Evolutionary conservation across 1,140 invertebrate genomes (phyloP).

Genomic region (Trypoxylus dichotomus): DNA sequence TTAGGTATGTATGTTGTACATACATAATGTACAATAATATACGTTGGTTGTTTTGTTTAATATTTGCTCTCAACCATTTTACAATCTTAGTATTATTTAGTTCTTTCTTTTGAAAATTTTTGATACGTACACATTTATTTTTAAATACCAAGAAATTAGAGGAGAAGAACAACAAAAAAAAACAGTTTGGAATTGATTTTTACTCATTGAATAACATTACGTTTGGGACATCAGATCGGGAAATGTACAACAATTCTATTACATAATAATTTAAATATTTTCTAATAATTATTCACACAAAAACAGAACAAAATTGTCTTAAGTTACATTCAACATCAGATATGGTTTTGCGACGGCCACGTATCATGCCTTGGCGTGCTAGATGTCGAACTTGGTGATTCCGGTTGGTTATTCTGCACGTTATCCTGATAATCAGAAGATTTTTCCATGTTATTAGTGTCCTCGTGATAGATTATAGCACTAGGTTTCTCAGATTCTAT

Average conservation of each 20-base stretch:
- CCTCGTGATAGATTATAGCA: slow-evolving; percentile 42
- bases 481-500: slow-evolving; percentile 40
- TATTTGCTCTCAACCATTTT: too few species aligned
- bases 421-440: slow-evolving; percentile 35
- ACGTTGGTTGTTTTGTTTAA: too few species aligned
- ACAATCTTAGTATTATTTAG: too few species aligned
- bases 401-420: slow-evolving; percentile 35
- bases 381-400: slow-evolving; percentile 39
- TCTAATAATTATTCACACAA: slow-evolving; percentile 23
- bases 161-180: too few species aligned
- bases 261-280: slow-evolving; percentile 18
- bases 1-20: too few species aligned
- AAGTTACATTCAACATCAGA: slow-evolving; percentile 4
- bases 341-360: slow-evolving; percentile 41
- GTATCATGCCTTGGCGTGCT: slow-evolving; percentile 39
- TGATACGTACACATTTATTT: not conserved
- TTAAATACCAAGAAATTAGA: not conserved
- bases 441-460: slow-evolving; percentile 36
- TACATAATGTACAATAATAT: too few species aligned
- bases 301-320: not conserved
- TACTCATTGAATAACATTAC: not conserved
- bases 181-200: not conserved
- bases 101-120: too few species aligned
- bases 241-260: slow-evolving; percentile 8
- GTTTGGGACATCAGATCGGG: not conserved